Percentiles rank a stretch among this genome's conserved stretches.
These are phyloP conservation scores for Falco punctatus DNA, from an alignment of 2,113 vertebrate species.

Conservation along the genomic window DNA sequence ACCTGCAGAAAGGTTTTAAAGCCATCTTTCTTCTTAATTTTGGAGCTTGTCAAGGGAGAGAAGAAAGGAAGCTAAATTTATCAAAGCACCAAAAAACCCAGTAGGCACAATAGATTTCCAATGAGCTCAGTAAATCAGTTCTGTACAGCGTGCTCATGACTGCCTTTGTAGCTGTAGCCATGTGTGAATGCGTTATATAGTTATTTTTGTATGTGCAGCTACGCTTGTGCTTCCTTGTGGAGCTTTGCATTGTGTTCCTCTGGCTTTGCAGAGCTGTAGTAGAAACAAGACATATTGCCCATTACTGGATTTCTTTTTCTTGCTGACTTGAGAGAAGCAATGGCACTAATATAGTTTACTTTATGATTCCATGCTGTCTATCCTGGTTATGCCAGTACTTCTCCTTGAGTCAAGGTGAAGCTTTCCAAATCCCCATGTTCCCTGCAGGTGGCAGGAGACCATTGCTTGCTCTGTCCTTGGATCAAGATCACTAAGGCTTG, in stretches of 20 bases:
- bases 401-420: background rate
- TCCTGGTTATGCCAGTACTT: background rate
- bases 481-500: background rate
- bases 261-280: background rate
- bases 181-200: background rate
- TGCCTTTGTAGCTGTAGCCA: background rate
- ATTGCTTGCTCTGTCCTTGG: background rate
- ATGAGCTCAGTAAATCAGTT: background rate
- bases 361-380: background rate
- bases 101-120: background rate
- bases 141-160: too few relatives aligned
- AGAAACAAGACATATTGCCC: background rate
- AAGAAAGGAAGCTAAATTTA: background rate
- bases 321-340: background rate
- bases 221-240: background rate
- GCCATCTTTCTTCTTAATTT: background rate
- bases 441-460: conserved; percentile 7
- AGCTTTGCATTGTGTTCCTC: background rate
- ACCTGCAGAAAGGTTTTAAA: background rate
- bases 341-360: background rate
- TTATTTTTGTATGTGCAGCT: background rate
- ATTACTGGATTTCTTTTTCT: background rate
- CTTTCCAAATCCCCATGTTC: background rate
- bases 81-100: background rate
- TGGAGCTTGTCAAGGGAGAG: background rate